phyloP scores from a whole-genome alignment of 2,888 invertebrate genomes.

The Caenorhabditis sp. region DNA sequence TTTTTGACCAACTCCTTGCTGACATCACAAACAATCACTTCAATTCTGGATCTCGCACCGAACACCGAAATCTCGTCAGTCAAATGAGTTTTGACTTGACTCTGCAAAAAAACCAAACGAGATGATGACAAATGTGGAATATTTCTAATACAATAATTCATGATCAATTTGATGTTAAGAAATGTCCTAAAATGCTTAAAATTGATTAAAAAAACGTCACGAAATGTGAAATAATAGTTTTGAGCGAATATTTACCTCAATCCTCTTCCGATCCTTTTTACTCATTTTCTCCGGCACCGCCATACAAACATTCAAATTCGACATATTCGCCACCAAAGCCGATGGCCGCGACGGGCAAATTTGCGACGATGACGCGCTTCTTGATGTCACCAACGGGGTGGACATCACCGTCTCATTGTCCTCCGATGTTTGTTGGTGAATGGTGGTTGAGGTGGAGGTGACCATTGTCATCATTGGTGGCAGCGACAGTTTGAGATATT shows the following conservation, averaged over 20 bases:
- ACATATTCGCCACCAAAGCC: background rate
- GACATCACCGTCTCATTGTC: slow-evolving; percentile 1
- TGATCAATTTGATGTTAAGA: no score
- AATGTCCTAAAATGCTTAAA: no score
- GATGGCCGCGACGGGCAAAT: background rate
- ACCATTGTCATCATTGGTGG: background rate
- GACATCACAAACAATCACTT: slow-evolving; percentile 40
- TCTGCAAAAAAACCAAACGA: slow-evolving; percentile 6
- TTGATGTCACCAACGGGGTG: slow-evolving; percentile 10
- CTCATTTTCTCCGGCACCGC: background rate
- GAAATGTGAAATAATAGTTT: no score
- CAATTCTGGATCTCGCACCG: slow-evolving; percentile 25
- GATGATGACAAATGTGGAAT: no score
- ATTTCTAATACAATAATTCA: no score
- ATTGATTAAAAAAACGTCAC: no score
- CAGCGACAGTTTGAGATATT: background rate
- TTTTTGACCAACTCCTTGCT: slow-evolving; percentile 29
- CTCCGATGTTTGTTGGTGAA: background rate
- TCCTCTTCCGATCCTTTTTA: background rate
- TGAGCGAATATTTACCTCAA: background rate
- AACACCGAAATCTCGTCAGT: slow-evolving; percentile 28
- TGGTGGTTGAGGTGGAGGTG: background rate
- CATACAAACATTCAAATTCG: slow-evolving; percentile 6
- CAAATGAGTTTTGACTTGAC: slow-evolving; percentile 15
- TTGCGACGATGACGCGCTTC: slow-evolving; percentile 19